phyloP scores from a whole-genome alignment of 2,113 vertebrate species.

The Aramus guarauna region DNA sequence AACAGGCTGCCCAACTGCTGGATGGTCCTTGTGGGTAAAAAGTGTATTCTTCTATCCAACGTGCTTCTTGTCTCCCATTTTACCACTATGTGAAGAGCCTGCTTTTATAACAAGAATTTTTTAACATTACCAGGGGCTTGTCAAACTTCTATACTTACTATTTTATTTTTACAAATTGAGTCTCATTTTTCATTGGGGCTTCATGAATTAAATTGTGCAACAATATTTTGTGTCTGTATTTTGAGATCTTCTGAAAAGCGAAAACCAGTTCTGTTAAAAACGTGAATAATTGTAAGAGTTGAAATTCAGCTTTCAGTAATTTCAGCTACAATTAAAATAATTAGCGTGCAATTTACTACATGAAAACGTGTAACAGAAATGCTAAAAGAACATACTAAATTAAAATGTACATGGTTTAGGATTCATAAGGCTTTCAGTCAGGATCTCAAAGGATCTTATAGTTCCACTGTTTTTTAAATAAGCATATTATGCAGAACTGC shows the following conservation, averaged over 20 bases:
- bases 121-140: neutral
- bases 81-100: neutral
- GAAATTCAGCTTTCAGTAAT: neutral
- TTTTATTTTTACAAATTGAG: neutral
- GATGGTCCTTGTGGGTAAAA: neutral
- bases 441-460: neutral
- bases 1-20: neutral
- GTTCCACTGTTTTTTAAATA: neutral
- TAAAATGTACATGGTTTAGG: neutral
- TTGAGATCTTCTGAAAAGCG: neutral
- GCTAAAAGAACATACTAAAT: neutral
- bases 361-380: neutral
- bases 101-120: neutral
- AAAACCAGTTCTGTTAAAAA: neutral
- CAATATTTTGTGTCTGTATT: neutral
- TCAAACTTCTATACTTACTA: neutral
- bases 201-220: neutral
- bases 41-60: neutral
- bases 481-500: neutral
- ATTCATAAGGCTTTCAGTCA: neutral
- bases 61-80: neutral
- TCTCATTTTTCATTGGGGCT: neutral
- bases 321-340: neutral
- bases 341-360: neutral
- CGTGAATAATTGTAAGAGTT: neutral